These are phyloP conservation scores for Paramisgurnus dabryanus DNA, from an alignment of 2,113 vertebrate species.

Conservation along the genomic window DNA sequence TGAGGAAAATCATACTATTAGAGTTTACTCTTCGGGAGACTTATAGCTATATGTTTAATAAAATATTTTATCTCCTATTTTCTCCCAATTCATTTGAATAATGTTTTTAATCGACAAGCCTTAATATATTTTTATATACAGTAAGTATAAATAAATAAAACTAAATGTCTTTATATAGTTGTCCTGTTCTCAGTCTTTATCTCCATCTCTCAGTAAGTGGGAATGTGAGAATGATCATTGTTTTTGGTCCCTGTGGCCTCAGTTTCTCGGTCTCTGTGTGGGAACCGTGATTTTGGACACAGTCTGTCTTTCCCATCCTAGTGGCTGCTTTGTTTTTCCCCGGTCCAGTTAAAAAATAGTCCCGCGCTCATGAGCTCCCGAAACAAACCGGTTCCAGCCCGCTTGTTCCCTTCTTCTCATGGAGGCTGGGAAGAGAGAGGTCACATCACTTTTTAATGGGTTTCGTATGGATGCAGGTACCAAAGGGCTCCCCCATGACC, in stretches of 20 bases:
- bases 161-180: not conserved
- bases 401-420: slow-evolving; percentile 64
- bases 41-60: too few relatives aligned
- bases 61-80: too few relatives aligned
- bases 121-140: too few relatives aligned
- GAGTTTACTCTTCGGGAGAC: too few relatives aligned
- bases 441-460: slow-evolving; percentile 67
- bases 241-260: slow-evolving; percentile 71
- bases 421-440: slow-evolving; percentile 61
- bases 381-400: slow-evolving; percentile 65
- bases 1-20: too few relatives aligned
- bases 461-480: slow-evolving; percentile 75
- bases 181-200: not conserved
- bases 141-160: too few relatives aligned
- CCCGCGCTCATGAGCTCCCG: slow-evolving; percentile 62
- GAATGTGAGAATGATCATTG: slow-evolving; percentile 75
- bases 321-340: slow-evolving; percentile 35
- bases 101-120: too few relatives aligned
- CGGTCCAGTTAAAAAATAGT: slow-evolving; percentile 75
- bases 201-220: slow-evolving; percentile 22
- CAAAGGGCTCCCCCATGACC: slow-evolving; percentile 44
- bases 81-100: too few relatives aligned
- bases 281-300: slow-evolving; percentile 76
- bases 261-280: slow-evolving; percentile 75
- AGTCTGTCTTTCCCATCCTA: slow-evolving; percentile 76